Evolutionary conservation across 2,797 vertebrate genomes (phyloP), one percentile per base, ranked within the genome.

Genomic region (Typhlichthys eigenmanni): DNA sequence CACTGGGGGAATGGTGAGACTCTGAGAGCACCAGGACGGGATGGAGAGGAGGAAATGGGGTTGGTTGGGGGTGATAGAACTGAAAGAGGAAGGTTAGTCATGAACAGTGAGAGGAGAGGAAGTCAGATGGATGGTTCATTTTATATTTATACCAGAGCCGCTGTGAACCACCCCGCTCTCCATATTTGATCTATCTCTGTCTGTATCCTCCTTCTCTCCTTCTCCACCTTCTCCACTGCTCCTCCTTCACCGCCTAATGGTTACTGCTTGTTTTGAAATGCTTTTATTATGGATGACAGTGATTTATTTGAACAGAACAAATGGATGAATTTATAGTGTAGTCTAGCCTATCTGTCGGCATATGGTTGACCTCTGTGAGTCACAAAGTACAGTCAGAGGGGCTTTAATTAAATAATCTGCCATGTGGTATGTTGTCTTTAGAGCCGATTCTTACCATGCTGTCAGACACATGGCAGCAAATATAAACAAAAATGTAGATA

Each of bases 1-100:
- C 88, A 90, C 70, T 0, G 80, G 88, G 38, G 85, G 73, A 84
- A 72, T 78, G 82, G 78, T 78, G 75, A 81, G 68, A 78, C 84
- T 71, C 75, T 74, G 82, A 80, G 74, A 77, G 80, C 1, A 9
- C 76, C 74, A 57, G 72, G 62, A 61, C 51, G 58, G 68, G 68
- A 58, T 58, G 49, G 58, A 60, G 55, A 65, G 43, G 19, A 56
- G 62, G 60, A 57, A 58, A 67, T 8, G 55, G 61, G 50, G 56
- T 52, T 14, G 43, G 56, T 55, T 50, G 68, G 63, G 47, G 47
- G 48, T 16, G 2, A 48, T 13, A 64, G 14, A 47, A 45, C 32
- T 38, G 48, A 14, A 43, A 55, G 71, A 60, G 66, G 71, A 68
- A 17, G 54, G 59, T 58, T 38, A 60, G 52, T 9, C 69, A 78